phyloP scores from a whole-genome alignment of 2,888 invertebrate species.

The Rhamphomyia laevipes region DNA sequence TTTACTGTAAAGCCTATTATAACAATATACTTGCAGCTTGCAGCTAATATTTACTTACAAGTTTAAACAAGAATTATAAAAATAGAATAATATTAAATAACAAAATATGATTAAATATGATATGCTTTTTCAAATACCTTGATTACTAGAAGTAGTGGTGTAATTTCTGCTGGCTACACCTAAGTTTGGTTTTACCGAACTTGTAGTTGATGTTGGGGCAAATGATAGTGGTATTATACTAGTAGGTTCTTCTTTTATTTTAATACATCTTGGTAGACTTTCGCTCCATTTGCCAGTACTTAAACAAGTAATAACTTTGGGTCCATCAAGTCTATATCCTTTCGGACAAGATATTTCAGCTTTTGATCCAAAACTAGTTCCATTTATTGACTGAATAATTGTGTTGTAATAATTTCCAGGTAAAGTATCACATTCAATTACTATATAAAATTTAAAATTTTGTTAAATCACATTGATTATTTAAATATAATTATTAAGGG shows the following conservation, averaged over 20 bases:
- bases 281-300: slow-evolving; percentile 71
- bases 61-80: no score
- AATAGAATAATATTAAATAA: no score
- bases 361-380: slow-evolving; percentile 54
- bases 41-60: no score
- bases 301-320: slow-evolving; percentile 54
- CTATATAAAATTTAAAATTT: slow-evolving; percentile 32
- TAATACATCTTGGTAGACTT: slow-evolving; percentile 61
- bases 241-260: slow-evolving; percentile 42
- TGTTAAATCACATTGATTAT: background rate
- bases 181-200: slow-evolving; percentile 24
- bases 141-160: background rate
- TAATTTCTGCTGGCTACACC: background rate
- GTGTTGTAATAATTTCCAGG: slow-evolving; percentile 42
- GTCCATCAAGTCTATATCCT: slow-evolving; percentile 58
- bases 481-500: no score
- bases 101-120: no score
- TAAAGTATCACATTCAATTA: slow-evolving; percentile 60
- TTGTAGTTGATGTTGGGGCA: slow-evolving; percentile 28
- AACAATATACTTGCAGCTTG: no score
- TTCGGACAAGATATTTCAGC: slow-evolving; percentile 64
- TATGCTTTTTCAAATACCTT: background rate
- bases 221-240: slow-evolving; percentile 21
- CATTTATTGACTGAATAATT: slow-evolving; percentile 50
- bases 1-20: no score